These are phyloP conservation scores for Melangyna quadrimaculata DNA, from an alignment of 2,888 invertebrate genomes.

Conservation along the genomic window DNA sequence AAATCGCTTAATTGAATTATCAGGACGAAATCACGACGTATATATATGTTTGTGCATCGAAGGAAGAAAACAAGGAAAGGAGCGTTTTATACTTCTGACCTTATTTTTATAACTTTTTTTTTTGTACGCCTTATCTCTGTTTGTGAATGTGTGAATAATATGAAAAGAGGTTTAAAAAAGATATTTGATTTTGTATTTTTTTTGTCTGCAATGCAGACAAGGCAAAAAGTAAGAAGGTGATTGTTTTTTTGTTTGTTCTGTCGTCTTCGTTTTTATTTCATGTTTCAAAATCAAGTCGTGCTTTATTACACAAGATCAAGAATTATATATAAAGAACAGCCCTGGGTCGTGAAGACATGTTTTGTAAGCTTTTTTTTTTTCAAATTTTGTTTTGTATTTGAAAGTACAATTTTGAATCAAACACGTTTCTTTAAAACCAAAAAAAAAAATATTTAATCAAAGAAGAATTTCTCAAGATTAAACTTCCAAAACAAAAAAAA, in stretches of 20 bases:
- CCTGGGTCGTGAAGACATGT: neutral
- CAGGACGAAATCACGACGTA: neutral
- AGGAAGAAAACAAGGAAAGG: neutral
- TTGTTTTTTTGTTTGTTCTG: neutral
- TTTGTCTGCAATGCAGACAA: conserved; percentile 56
- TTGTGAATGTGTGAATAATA: neutral
- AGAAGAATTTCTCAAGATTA: too few species aligned
- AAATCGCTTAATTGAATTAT: conserved; percentile 65
- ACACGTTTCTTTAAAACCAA: too few species aligned
- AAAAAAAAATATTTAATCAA: too few species aligned
- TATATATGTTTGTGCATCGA: too few species aligned
- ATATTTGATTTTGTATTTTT: conserved; percentile 58
- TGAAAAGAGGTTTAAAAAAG: conserved; percentile 30
- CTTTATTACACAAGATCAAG: conserved; percentile 9
- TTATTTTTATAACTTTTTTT: neutral
- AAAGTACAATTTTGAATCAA: too few species aligned
- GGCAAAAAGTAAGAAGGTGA: conserved; percentile 2
- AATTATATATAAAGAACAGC: neutral
- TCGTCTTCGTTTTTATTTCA: conserved; percentile 11
- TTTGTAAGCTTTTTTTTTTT: neutral
- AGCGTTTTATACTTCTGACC: conserved; percentile 25
- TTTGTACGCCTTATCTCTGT: neutral
- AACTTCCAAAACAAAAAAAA: too few species aligned
- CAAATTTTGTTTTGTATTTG: neutral
- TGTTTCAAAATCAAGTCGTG: conserved; percentile 20